Base-by-base conservation (phyloP, 2,113 vertebrate genomes). In the Erythrocercus mccallii region DNA sequence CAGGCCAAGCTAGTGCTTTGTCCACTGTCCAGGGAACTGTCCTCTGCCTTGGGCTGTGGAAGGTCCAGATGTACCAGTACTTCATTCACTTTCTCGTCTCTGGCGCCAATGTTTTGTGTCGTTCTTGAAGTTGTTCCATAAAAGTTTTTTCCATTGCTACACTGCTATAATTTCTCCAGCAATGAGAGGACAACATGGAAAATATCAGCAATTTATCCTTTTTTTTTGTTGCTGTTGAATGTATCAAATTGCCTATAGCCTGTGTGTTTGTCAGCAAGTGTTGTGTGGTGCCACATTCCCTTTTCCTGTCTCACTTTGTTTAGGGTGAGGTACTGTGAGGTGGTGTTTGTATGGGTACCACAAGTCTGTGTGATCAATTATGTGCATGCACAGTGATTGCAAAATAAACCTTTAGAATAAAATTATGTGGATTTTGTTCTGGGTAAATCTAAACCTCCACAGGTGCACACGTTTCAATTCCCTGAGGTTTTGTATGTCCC, bases 331-430 rank as follows among this genome's bases (percentile, higher is more conserved):
- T 40, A 14, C 38, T 28, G 33, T 3, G 18, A 66, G 44, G 16
- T 17, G 35, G 23, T 42, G 37, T 61, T 51, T 70, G 33, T 62
- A 23, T 0, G 7, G 80, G 21, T 66, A 47, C 33, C 5, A 3
- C 45, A 51, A 51, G 18, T 61, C 42, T 65, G 53, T 47, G 23
- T 57, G 35, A 72, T 85, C 50, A 45, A 14, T 53, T 48, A 56
- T n/a, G 70, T 66, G 45, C 24, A 11, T 14, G 51, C 42, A 77
- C 24, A 37, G 6, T 44, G 56, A 77, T 6, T 88, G 48, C 62
- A 87, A 94, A 90, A 87, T 94, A 93, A 97, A 96, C 11, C 21
- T 56, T 54, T 87, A 78, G 82, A 80, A 74, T 64, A 31, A 83
- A 96, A 71, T 38, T 58, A 12, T 13, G 23, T 53, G 33, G 27